Base-by-base conservation (phyloP, 1,140 invertebrate species). In the Dendrolimus kikuchii region DNA sequence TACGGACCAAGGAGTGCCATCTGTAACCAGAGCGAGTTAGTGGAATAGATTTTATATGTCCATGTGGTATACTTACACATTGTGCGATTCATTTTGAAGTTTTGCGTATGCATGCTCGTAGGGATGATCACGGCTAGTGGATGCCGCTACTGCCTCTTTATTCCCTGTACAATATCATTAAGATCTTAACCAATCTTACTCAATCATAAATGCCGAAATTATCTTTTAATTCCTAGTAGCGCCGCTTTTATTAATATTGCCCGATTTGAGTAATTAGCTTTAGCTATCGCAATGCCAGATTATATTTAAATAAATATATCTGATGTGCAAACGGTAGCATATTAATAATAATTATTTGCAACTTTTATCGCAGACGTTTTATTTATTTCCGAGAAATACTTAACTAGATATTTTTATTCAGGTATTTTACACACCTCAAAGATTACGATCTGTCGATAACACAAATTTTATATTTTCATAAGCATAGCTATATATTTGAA, bases 31-130 rank as follows among this genome's bases (percentile, higher is more conserved):
- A 23, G 23, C 23, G 23, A 2, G 23, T 23, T 23, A 23, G 3
- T 23, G 23, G 23, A 23, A 23, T 23, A 23, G 23, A 23, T 23
- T 23, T 23, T 23, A 8, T 9, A 49, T 38, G 0, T 49, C 9
- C 8, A 49, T 49, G 38, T 3, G 4, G n/a, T 10, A 43, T 58
- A 74, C 78, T 71, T 64, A 88, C 86, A 84, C 55, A 60, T 85
- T 79, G 9, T 78, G 78, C 39, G 48, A 67, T 49, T 86, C 84
- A 57, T 82, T 86, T 53, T 87, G 85, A 38, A 87, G 59, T 65
- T 86, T 84, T 4, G 87, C 83, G 55, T 88, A 88, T 5, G 86
- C 84, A 53, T 87, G 85, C 55, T 88, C 87, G 50, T 88, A 88
- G 0, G 85, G 81, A 62, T 87, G 84, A 48, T 87, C 87, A 40